phyloP scores from a whole-genome alignment of 1,140 invertebrate genomes.

The Pseudomyrmex sp. region DNA sequence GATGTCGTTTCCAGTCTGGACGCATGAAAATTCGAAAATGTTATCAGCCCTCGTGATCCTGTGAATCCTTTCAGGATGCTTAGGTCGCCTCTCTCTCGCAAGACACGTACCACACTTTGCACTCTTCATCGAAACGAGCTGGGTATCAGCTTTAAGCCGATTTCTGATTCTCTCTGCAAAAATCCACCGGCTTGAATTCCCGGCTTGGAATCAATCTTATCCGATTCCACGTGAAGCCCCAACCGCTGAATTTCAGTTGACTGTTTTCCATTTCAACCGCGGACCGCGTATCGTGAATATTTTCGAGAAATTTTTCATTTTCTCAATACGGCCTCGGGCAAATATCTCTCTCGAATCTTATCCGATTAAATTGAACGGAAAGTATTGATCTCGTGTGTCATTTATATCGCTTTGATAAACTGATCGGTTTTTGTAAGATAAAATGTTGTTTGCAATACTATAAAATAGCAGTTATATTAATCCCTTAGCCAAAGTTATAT shows the following conservation, averaged over 20 bases:
- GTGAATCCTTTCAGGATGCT: constrained; percentile 68
- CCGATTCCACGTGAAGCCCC: constrained; percentile 61
- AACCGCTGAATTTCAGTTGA: constrained; percentile 54
- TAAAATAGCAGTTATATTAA: background rate
- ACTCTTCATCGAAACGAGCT: constrained; percentile 69
- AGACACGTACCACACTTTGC: constrained; percentile 68
- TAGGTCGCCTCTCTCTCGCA: constrained; percentile 53
- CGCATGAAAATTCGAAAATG: constrained; percentile 63
- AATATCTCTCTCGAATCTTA: background rate
- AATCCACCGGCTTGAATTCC: constrained; percentile 49
- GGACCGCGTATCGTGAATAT: constrained; percentile 40
- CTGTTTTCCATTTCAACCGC: constrained; percentile 51
- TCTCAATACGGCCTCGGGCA: constrained; percentile 10
- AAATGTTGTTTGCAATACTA: background rate
- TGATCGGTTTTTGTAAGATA: background rate
- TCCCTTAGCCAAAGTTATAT: too few species aligned
- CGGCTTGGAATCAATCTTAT: constrained; percentile 65
- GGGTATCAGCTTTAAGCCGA: constrained; percentile 71
- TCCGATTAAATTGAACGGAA: constrained; percentile 29
- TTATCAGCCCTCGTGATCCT: constrained; percentile 59
- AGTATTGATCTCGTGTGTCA: constrained; percentile 7
- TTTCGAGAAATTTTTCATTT: constrained; percentile 54
- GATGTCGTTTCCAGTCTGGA: background rate
- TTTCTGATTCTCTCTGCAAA: constrained; percentile 64
- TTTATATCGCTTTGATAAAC: background rate